Evolutionary conservation across 2,113 vertebrate genomes (phyloP).

Genomic region (Verasper variegatus): DNA sequence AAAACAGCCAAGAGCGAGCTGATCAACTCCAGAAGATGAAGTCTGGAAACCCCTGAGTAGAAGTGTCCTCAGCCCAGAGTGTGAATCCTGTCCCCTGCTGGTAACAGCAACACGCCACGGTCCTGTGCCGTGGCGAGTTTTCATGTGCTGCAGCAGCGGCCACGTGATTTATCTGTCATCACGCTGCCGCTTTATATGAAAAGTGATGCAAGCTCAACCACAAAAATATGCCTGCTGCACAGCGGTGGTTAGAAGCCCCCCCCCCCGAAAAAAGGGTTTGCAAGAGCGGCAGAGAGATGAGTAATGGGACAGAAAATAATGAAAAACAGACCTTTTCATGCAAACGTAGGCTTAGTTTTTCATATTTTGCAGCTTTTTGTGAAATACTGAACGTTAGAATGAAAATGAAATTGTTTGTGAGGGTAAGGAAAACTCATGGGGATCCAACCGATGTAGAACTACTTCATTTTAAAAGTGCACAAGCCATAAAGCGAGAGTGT

Average conservation of each 20-base stretch:
- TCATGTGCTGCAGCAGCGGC: neutral
- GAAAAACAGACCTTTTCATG: neutral
- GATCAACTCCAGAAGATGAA: neutral
- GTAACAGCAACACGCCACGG: neutral
- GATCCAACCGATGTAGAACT: no score
- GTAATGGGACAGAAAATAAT: neutral
- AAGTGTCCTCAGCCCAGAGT: neutral
- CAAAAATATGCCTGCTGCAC: conserved; percentile 11
- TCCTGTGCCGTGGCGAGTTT: conserved; percentile 10
- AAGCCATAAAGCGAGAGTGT: no score
- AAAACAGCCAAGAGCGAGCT: neutral
- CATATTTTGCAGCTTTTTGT: neutral
- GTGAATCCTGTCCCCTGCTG: conserved; percentile 61
- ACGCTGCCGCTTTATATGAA: conserved; percentile 2
- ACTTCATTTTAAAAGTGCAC: no score
- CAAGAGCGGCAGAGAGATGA: neutral
- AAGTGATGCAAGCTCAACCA: neutral
- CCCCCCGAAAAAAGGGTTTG: neutral
- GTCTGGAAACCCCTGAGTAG: conserved; percentile 7
- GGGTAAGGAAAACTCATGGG: no score
- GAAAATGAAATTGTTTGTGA: neutral
- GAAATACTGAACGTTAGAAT: neutral
- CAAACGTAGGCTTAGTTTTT: neutral
- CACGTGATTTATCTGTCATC: conserved; percentile 21
- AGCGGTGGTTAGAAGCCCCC: neutral